These are phyloP conservation scores for Aphelenchoides besseyi DNA, from an alignment of 1,140 invertebrate genomes.

Conservation along the genomic window DNA sequence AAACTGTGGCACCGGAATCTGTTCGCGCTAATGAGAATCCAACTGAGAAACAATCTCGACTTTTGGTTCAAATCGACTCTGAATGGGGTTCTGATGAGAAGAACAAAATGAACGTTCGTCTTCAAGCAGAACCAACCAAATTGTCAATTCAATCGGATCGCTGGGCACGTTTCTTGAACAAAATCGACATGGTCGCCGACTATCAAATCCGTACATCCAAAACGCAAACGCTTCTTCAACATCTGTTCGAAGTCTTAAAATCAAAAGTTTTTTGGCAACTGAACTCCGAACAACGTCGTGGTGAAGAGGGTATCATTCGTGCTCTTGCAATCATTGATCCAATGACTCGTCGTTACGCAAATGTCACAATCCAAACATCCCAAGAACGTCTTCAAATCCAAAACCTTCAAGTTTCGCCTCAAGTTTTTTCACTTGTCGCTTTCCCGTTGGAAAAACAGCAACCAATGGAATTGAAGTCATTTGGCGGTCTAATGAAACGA, in stretches of 20 bases:
- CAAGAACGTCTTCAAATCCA: conserved; percentile 20
- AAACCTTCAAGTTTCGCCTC: conserved; percentile 5
- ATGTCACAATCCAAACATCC: conserved; percentile 46
- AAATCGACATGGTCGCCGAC: conserved; percentile 11
- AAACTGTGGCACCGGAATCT: conserved; percentile 14
- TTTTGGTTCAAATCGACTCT: background rate
- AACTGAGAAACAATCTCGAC: background rate
- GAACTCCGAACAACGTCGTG: conserved; percentile 16
- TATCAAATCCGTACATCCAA: conserved; percentile 30
- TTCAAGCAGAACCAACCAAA: conserved; percentile 18
- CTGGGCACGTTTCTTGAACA: conserved; percentile 18
- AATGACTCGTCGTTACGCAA: conserved; percentile 33
- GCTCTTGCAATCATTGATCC: conserved; percentile 46
- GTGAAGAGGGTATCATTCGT: conserved; percentile 19
- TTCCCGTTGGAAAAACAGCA: conserved; percentile 22
- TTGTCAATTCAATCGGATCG: background rate
- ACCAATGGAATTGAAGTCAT: background rate
- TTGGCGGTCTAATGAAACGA: background rate
- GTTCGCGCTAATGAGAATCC: conserved; percentile 16
- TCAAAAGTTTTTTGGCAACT: conserved; percentile 28
- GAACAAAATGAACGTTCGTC: conserved; percentile 3
- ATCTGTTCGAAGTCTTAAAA: conserved; percentile 35
- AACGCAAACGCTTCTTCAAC: conserved; percentile 18
- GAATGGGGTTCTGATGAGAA: background rate
- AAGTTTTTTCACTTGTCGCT: background rate